phyloP scores from a whole-genome alignment of 2,113 vertebrate species.

The Tricholaema leucomelas region DNA sequence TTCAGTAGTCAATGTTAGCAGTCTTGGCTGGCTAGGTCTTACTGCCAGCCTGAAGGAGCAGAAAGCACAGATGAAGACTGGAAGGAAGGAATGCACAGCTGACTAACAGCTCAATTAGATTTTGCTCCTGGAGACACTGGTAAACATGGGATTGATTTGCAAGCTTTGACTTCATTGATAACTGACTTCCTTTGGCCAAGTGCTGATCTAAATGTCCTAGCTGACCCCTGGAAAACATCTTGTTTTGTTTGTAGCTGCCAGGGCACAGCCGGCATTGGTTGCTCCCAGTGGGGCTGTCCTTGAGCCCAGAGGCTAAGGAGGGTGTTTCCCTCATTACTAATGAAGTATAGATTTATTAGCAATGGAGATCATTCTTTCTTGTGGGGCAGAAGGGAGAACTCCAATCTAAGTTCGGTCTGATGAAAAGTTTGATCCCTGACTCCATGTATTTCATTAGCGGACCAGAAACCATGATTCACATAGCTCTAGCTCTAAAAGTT shows the following conservation, averaged over 20 bases:
- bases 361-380: not conserved
- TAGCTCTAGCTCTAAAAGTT: slow-evolving; percentile 16
- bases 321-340: not conserved
- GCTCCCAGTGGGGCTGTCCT: not conserved
- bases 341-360: not conserved
- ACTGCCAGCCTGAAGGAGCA: not conserved
- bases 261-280: not conserved
- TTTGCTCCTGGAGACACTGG: not conserved
- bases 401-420: not conserved
- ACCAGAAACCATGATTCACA: not conserved
- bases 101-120: not conserved
- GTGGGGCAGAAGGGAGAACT: not conserved
- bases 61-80: not conserved
- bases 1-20: not conserved
- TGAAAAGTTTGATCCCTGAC: not conserved
- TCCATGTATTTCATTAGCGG: not conserved
- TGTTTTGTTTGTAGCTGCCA: not conserved
- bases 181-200: not conserved
- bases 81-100: not conserved
- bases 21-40: not conserved
- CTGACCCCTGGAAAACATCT: not conserved
- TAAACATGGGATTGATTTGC: not conserved
- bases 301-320: not conserved
- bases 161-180: not conserved
- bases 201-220: not conserved